phyloP scores from a whole-genome alignment of 35 echinoderm and acorn worm species.

The Lytechinus variegatus region DNA sequence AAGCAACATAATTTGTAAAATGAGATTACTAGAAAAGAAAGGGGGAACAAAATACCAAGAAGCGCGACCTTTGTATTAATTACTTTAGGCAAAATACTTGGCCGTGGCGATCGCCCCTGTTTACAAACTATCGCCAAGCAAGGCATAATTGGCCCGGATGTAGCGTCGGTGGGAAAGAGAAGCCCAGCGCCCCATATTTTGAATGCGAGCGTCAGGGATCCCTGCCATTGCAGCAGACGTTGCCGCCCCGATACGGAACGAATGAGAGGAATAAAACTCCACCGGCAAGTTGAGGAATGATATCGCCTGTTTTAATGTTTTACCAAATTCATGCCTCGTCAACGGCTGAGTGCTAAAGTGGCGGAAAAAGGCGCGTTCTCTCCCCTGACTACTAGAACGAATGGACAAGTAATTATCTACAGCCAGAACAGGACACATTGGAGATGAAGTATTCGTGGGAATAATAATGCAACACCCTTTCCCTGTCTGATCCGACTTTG shows the following conservation, averaged over 20 bases:
- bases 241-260: conserved; percentile 61
- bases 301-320: background rate
- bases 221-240: conserved; percentile 52
- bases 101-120: too few species aligned
- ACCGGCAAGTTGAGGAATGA: background rate
- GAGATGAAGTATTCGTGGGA: background rate
- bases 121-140: too few species aligned
- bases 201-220: conserved; percentile 32
- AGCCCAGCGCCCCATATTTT: conserved; percentile 63
- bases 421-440: background rate
- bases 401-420: background rate
- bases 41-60: too few species aligned
- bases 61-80: too few species aligned
- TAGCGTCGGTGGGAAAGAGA: conserved; percentile 33
- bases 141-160: background rate
- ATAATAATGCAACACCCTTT: background rate
- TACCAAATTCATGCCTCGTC: background rate
- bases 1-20: too few species aligned
- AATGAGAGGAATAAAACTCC: conserved; percentile 32
- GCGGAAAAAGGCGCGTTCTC: background rate
- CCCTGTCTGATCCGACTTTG: background rate
- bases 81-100: too few species aligned
- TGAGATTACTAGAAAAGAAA: too few species aligned
- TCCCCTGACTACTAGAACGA: background rate
- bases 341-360: background rate